These are phyloP conservation scores for Linnaemya vulpina DNA, from an alignment of 2,888 invertebrate species.

Conservation along the genomic window DNA sequence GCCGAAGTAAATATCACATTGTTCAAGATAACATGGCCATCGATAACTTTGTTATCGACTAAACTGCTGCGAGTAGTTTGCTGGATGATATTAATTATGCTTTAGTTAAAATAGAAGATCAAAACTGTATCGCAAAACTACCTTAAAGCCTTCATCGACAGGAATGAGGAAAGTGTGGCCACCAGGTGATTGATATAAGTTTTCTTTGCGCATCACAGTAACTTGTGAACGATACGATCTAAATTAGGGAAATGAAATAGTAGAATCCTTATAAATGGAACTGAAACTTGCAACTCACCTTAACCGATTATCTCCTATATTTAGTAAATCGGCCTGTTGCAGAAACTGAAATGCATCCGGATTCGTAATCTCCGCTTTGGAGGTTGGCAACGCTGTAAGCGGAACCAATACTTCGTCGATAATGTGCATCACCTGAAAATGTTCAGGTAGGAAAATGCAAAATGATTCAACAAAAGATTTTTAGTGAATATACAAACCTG, in stretches of 20 bases:
- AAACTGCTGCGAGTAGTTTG: constrained; percentile 88
- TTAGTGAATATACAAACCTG: constrained; percentile 83
- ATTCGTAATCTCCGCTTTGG: constrained; percentile 88
- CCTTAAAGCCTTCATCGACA: constrained; percentile 94
- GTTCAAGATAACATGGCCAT: constrained; percentile 94
- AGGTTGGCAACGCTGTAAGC: constrained; percentile 86
- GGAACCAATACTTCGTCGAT: constrained; percentile 94
- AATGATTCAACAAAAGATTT: background rate
- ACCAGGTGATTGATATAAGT: constrained; percentile 90
- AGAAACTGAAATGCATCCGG: constrained; percentile 92
- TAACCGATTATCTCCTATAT: constrained; percentile 88
- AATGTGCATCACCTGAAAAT: constrained; percentile 90
- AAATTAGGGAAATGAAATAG: background rate
- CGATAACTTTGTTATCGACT: constrained; percentile 92
- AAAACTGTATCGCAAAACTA: constrained; percentile 79
- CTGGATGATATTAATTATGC: constrained; percentile 79
- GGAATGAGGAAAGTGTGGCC: constrained; percentile 95
- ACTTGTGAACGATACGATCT: constrained; percentile 91
- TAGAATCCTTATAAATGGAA: background rate
- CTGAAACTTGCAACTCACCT: constrained; percentile 84
- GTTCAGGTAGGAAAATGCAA: background rate
- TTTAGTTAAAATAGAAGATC: background rate
- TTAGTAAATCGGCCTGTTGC: constrained; percentile 89
- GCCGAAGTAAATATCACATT: constrained; percentile 94
- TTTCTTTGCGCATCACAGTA: constrained; percentile 88